These are phyloP conservation scores for Drosophila oshimai DNA, from an alignment of 1,140 invertebrate species.

Conservation along the genomic window DNA sequence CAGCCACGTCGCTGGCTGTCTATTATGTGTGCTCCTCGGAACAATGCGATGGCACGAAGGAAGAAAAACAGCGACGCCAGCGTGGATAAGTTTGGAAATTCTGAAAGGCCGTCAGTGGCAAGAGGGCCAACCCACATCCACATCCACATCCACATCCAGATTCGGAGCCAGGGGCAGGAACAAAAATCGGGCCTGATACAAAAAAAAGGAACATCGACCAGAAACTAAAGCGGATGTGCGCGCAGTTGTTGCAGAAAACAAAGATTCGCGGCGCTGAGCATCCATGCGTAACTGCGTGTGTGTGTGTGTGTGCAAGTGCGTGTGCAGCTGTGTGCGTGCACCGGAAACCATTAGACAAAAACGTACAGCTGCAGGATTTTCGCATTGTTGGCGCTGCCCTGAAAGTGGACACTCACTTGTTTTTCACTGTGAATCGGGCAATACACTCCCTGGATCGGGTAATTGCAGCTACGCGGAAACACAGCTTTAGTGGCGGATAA, in stretches of 20 bases:
- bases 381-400: constrained; percentile 73
- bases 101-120: constrained; percentile 63
- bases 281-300: constrained; percentile 65
- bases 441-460: constrained; percentile 5
- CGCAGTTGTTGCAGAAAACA: constrained; percentile 74
- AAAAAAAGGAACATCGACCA: constrained; percentile 11
- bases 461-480: too few relatives aligned
- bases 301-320: constrained; percentile 7
- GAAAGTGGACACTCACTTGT: constrained; percentile 65
- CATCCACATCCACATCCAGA: too few relatives aligned
- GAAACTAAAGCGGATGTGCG: constrained; percentile 62
- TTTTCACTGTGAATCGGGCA: background rate
- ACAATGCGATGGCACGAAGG: constrained; percentile 50
- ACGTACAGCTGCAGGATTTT: constrained; percentile 73
- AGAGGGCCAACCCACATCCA: constrained; percentile 32
- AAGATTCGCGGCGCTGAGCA: constrained; percentile 77
- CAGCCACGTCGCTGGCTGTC: constrained; percentile 44
- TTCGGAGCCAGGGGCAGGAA: constrained; percentile 3
- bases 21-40: constrained; percentile 51
- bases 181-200: background rate
- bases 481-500: too few relatives aligned
- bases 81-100: constrained; percentile 69
- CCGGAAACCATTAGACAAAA: constrained; percentile 79
- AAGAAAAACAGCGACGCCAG: constrained; percentile 60
- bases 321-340: constrained; percentile 32